Evolutionary conservation across 2,888 invertebrate genomes (phyloP).

Genomic region (Graphium colonna): DNA sequence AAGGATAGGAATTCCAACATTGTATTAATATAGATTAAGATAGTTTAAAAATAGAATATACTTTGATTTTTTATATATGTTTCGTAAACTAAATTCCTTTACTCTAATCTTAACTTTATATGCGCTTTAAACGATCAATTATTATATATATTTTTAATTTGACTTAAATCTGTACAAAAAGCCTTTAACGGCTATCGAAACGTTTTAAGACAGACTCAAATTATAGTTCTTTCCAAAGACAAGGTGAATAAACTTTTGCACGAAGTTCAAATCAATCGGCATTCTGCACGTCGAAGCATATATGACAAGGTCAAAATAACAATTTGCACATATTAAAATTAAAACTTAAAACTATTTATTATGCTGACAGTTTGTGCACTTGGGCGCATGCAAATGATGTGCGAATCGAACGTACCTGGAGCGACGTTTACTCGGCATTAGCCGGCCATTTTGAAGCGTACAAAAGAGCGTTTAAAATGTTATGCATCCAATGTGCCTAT

Average conservation of each 20-base stretch:
- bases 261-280: too few species aligned
- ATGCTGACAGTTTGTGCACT: conserved; percentile 50
- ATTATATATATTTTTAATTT: neutral
- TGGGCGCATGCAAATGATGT: conserved; percentile 49
- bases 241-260: too few species aligned
- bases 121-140: too few species aligned
- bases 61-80: neutral
- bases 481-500: conserved; percentile 28
- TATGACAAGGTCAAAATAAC: conserved; percentile 17
- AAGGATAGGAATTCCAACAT: too few species aligned
- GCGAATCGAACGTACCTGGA: conserved; percentile 38
- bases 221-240: too few species aligned
- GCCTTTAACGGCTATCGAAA: too few species aligned
- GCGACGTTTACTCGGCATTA: conserved; percentile 33
- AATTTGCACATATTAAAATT: conserved; percentile 33
- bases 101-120: neutral
- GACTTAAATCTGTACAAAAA: too few species aligned
- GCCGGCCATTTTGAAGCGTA: neutral
- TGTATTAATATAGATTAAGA: too few species aligned
- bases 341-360: conserved; percentile 49
- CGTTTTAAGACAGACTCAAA: too few species aligned
- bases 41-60: too few species aligned
- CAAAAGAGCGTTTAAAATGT: conserved; percentile 18
- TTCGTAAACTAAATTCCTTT: neutral
- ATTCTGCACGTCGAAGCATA: too few species aligned